Conservation (phyloP, 1,140 invertebrate genomes). For the Bombus haemorrhoidalis region DNA sequence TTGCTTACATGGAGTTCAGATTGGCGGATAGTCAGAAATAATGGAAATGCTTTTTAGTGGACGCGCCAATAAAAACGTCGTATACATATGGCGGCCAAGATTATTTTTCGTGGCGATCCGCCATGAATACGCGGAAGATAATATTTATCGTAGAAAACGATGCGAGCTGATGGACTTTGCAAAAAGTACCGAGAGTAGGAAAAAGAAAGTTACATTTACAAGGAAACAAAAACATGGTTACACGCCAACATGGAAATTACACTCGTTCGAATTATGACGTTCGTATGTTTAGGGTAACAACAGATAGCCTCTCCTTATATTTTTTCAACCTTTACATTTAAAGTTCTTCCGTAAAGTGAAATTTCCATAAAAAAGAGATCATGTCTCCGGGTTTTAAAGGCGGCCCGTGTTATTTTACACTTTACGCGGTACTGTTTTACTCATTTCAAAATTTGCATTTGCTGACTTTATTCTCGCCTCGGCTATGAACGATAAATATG, state of each 20-base stretch:
- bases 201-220: background rate
- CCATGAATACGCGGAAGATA: no score
- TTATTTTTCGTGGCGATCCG: background rate
- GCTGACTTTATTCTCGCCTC: background rate
- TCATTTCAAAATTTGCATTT: constrained; percentile 22
- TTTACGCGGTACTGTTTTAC: background rate
- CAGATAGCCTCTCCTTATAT: background rate
- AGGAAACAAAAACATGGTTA: background rate
- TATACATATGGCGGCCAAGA: background rate
- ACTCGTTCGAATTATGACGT: background rate
- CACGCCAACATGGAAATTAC: background rate
- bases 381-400: background rate
- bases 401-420: constrained; percentile 11
- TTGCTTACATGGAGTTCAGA: background rate
- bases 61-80: no score
- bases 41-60: background rate
- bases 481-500: background rate
- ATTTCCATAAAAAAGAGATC: constrained; percentile 20
- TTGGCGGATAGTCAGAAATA: background rate
- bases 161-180: background rate
- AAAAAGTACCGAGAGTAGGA: no score
- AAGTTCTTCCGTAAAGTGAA: constrained; percentile 2
- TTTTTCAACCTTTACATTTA: background rate
- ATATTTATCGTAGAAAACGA: background rate
- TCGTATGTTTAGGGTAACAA: background rate